Evolutionary conservation across 2,888 invertebrate species (phyloP).

Genomic region (Empis livida): DNA sequence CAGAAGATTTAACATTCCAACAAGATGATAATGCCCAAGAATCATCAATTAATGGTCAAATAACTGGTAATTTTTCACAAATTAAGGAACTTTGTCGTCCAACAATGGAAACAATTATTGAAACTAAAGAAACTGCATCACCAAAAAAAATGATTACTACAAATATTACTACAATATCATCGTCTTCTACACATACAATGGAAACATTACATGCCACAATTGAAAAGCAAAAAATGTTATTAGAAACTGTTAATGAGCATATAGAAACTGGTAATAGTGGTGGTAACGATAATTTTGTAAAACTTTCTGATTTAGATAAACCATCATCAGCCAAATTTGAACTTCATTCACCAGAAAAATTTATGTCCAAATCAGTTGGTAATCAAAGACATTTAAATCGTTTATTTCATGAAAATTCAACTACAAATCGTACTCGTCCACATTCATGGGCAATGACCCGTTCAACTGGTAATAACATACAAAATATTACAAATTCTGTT

Average conservation of each 20-base stretch:
- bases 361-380: slow-evolving; percentile 32
- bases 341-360: slow-evolving; percentile 30
- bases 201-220: slow-evolving; percentile 29
- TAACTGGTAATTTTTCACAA: neutral
- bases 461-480: slow-evolving; percentile 41
- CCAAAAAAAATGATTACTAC: slow-evolving; percentile 24
- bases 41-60: neutral
- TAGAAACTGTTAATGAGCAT: slow-evolving; percentile 34
- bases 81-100: slow-evolving; percentile 25
- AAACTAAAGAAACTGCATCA: slow-evolving; percentile 34
- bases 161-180: slow-evolving; percentile 9
- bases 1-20: slow-evolving; percentile 36
- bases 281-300: slow-evolving; percentile 48
- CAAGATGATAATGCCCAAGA: slow-evolving; percentile 28
- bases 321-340: slow-evolving; percentile 39
- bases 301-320: slow-evolving; percentile 67
- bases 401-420: slow-evolving; percentile 27
- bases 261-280: slow-evolving; percentile 16
- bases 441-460: slow-evolving; percentile 43
- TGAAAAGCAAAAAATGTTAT: slow-evolving; percentile 32
- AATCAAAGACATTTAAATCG: slow-evolving; percentile 31
- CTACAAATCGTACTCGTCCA: slow-evolving; percentile 37
- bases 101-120: slow-evolving; percentile 35
- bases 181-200: slow-evolving; percentile 24
- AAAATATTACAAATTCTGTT: slow-evolving; percentile 42